Percentiles rank a stretch among this genome's conserved stretches.
Evolutionary conservation across 2,888 invertebrate species (phyloP).

Genomic region (Phengaris alcon): DNA sequence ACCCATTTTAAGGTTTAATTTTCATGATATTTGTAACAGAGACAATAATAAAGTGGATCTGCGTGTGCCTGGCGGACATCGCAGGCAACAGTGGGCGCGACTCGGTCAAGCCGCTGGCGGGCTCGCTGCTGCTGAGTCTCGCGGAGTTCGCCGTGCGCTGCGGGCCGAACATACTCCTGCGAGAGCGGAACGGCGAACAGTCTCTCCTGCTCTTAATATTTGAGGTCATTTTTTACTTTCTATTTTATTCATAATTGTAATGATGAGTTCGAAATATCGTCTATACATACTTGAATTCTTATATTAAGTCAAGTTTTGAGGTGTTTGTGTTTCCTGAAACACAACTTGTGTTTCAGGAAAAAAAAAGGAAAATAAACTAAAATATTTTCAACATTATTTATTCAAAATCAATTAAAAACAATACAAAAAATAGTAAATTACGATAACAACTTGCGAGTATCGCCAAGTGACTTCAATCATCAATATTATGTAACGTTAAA

Average conservation of each 20-base stretch:
- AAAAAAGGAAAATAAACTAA: background rate
- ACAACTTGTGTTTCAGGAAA: background rate
- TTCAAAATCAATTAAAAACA: conserved; percentile 39
- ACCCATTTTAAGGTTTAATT: background rate
- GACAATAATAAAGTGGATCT: conserved; percentile 79
- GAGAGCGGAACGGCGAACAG: conserved; percentile 67
- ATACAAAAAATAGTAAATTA: conserved; percentile 37
- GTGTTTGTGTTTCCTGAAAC: too few relatives aligned
- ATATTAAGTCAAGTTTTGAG: background rate
- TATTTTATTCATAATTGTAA: too few relatives aligned
- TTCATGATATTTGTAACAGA: conserved; percentile 49
- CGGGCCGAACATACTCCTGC: conserved; percentile 82
- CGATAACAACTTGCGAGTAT: conserved; percentile 36
- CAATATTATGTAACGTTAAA: conserved; percentile 21
- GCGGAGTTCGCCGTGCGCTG: conserved; percentile 96
- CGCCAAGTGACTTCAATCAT: conserved; percentile 9
- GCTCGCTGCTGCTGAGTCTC: conserved; percentile 91
- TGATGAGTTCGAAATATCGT: background rate
- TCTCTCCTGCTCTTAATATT: conserved; percentile 84
- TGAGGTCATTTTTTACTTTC: conserved; percentile 70
- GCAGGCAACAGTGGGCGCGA: conserved; percentile 79
- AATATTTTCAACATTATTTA: conserved; percentile 32
- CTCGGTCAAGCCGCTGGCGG: conserved; percentile 82
- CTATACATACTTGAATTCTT: background rate
- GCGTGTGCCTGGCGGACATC: conserved; percentile 72